Evolutionary conservation across 1,140 invertebrate species (phyloP).

Genomic region (Drosophila ogumai): DNA sequence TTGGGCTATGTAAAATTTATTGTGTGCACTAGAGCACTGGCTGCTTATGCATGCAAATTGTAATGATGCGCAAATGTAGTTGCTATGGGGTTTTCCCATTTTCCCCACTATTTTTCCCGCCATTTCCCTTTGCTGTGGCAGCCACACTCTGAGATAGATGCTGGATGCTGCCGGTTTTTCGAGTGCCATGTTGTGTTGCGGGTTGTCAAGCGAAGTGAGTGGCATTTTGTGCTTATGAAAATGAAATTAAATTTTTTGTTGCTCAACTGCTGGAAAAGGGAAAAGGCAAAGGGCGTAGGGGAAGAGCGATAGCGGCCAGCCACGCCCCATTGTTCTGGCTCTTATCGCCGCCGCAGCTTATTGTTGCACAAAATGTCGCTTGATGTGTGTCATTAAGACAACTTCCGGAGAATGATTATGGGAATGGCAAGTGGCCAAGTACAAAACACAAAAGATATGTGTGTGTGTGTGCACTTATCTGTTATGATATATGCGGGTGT

Average conservation of each 20-base stretch:
- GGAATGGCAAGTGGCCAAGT: slow-evolving; percentile 4
- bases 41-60: slow-evolving; percentile 79
- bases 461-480: slow-evolving; percentile 23
- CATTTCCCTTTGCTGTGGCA: slow-evolving; percentile 6
- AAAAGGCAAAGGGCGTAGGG: neutral
- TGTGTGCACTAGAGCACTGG: slow-evolving; percentile 48
- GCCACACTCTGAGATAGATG: slow-evolving; percentile 26
- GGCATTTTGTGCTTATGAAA: slow-evolving; percentile 74
- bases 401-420: slow-evolving; percentile 65
- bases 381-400: slow-evolving; percentile 57
- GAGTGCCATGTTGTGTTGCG: slow-evolving; percentile 23
- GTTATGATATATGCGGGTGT: slow-evolving; percentile 33
- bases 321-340: slow-evolving; percentile 55
- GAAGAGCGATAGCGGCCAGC: slow-evolving; percentile 13
- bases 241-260: slow-evolving; percentile 69
- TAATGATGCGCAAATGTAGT: slow-evolving; percentile 66
- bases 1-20: slow-evolving; percentile 73
- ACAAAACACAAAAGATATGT: slow-evolving; percentile 22
- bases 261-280: slow-evolving; percentile 7
- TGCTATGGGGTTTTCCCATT: slow-evolving; percentile 21
- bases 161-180: slow-evolving; percentile 25
- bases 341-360: slow-evolving; percentile 54
- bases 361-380: slow-evolving; percentile 58
- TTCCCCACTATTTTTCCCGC: neutral
- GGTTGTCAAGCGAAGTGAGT: slow-evolving; percentile 64